Percentiles rank a stretch among this genome's conserved stretches.
Evolutionary conservation across 1,140 invertebrate species (phyloP).

Genomic region (Neotoxoptera formosana): DNA sequence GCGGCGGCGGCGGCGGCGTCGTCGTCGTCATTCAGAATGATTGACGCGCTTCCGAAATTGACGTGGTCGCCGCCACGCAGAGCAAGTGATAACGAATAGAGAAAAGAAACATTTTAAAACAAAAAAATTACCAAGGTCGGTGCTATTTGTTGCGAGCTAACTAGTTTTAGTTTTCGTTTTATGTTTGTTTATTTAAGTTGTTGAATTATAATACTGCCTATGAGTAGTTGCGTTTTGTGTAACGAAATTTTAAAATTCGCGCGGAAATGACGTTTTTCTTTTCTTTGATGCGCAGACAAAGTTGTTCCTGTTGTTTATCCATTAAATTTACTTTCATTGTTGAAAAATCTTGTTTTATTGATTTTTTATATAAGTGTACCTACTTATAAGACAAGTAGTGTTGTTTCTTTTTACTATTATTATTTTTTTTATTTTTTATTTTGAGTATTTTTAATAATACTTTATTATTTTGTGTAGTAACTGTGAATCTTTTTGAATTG

Average conservation of each 20-base stretch:
- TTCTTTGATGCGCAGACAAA: not conserved
- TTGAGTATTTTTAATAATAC: not conserved
- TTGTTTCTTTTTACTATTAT: not conserved
- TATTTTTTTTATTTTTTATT: not conserved
- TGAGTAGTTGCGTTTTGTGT: not conserved
- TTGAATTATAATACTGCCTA: not conserved
- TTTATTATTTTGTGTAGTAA: not conserved
- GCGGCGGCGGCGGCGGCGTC: too few relatives aligned
- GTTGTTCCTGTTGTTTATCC: constrained; percentile 5
- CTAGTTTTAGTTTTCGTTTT: not conserved
- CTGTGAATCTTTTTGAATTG: not conserved
- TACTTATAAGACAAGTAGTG: not conserved
- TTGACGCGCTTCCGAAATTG: not conserved
- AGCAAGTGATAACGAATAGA: not conserved
- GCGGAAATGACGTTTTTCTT: not conserved
- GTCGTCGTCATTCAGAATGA: not conserved
- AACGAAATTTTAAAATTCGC: not conserved
- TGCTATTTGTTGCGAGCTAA: not conserved
- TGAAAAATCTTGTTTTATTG: not conserved
- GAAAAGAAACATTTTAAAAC: not conserved
- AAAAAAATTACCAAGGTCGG: not conserved
- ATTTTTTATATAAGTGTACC: constrained; percentile 8
- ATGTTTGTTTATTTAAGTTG: not conserved
- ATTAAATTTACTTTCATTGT: not conserved
- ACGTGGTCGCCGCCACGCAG: too few relatives aligned